Base-by-base conservation (phyloP, 2,797 vertebrate species). In the Eulemur albifrons region DNA sequence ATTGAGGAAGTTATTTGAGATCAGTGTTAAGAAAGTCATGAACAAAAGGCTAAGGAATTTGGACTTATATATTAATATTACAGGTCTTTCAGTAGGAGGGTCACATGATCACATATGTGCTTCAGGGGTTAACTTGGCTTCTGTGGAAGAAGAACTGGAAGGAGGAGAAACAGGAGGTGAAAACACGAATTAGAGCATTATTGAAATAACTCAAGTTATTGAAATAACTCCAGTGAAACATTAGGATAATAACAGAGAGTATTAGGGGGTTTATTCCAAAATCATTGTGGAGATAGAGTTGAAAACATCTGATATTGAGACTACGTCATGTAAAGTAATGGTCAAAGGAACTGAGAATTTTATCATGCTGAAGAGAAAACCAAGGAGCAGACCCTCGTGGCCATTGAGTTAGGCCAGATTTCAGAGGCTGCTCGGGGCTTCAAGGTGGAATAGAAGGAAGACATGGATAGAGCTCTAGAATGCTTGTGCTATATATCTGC, bases 1-100 rank as follows among this genome's bases (percentile, higher is more conserved):
- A 80, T 14, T 52, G 48, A 88, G 20, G 67, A 97, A 94, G 21
- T 81, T 76, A 45, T 48, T 20, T 92, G 81, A 93, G 8, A 90
- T 79, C 40, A 72, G 8, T 17, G 9, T 90, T 75, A 52, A 92
- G 40, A 88, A 88, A 70, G 17, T 45, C 30, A 73, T 48, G 13
- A 94, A 25, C 63, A 43, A 81, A 93, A 90, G 38, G 30, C 32
- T 95, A 70, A 77, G 20, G 10, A 88, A 72, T 43, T 30, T 84
- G 52, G 59, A 52, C 10, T 90, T 75, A 59, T 18, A 27, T 59
- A 57, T 80, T 14, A 30, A 63, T 63, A 30, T 59, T 38, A 30
- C 4, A 57, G 23, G 38, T 45, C 70, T 93, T 75, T 61, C 15
- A 79, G 67, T 35, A 86, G 8, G 59, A 93, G 5, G 77, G 35